Base-by-base conservation (phyloP, 2,888 invertebrate genomes). In the Plutella xylostella region DNA sequence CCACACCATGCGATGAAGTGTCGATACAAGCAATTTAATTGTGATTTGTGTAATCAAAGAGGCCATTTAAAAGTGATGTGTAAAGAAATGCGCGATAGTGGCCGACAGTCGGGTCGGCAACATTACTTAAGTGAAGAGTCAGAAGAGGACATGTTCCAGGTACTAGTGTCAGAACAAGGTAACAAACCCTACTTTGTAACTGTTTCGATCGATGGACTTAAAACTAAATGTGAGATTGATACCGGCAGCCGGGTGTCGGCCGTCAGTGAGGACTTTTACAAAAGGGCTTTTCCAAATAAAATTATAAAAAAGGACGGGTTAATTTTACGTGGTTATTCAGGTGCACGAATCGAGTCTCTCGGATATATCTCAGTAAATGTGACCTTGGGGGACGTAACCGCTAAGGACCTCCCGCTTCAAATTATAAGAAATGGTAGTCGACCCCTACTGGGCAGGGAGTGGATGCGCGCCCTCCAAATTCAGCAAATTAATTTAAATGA, bases 61-160 rank as follows among this genome's bases (percentile, higher is more conserved):
- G 57, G 57, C 0, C 58, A 59, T 44, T 46, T 60, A 37, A 50
- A 49, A 37, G 48, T 47, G 14, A 52, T 57, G 57, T 58, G 58
- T 45, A 46, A 45, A 33, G 4, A 15, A n/a, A 15, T 18, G 14
- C 31, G 2, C 21, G 47, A 25, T 25, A 11, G 25, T 25, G 25
- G 25, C 25, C 25, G 25, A 7, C 11, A 5, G 5, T 25, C 5
- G 6, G 11, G 25, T 25, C 25, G 11, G 11, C 25, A 25, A 25
- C 5, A 25, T 11, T 25, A 25, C 11, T 11, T 25, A 11, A 25
- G 6, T 25, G 25, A 25, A 5, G 25, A 25, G 25, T 25, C 25
- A 11, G 25, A 25, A 5, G 25, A 25, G 11, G 25, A 11, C 5
- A 25, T 25, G 25, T 25, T 7, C 11, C 5, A 25, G 5, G 11